phyloP scores from a whole-genome alignment of 2,113 vertebrate species.

The Odobenus rosmarus region DNA sequence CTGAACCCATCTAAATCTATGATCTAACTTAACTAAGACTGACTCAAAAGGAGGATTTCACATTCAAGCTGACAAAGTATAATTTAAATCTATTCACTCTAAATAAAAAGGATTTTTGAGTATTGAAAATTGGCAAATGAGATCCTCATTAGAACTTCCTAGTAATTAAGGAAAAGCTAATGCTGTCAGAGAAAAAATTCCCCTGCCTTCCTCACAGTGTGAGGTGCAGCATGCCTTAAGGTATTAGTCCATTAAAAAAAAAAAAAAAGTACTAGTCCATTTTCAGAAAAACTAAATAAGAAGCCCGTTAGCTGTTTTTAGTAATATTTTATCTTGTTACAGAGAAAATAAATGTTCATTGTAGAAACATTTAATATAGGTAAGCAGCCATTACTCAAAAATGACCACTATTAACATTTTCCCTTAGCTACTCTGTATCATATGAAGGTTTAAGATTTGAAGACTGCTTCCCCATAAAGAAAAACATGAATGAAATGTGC shows the following conservation, averaged over 20 bases:
- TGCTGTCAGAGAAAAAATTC: conserved; percentile 47
- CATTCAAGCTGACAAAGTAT: conserved; percentile 35
- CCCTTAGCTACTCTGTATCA: conserved; percentile 7
- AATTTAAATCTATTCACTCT: conserved; percentile 44
- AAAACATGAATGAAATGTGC: not conserved
- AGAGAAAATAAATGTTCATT: conserved; percentile 56
- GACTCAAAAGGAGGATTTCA: conserved; percentile 44
- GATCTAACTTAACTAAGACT: conserved; percentile 12
- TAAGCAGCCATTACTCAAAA: conserved; percentile 21
- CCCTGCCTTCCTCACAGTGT: conserved; percentile 51
- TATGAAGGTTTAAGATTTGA: conserved; percentile 20
- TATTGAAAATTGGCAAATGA: conserved; percentile 58
- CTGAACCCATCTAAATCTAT: not conserved
- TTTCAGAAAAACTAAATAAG: conserved; percentile 47
- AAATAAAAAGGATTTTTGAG: conserved; percentile 52
- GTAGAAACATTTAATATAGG: conserved; percentile 52
- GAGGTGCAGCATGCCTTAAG: conserved; percentile 34
- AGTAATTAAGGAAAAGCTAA: conserved; percentile 69
- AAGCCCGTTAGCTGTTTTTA: conserved; percentile 58
- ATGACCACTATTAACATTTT: conserved; percentile 14
- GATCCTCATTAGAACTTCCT: conserved; percentile 67
- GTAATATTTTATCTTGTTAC: conserved; percentile 58
- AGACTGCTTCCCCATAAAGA: not conserved
- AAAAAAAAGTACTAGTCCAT: not conserved
- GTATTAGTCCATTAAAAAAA: not conserved